Evolutionary conservation across 2,797 vertebrate genomes (phyloP), one percentile per base, ranked within the genome.

Genomic region (Lophius americanus): DNA sequence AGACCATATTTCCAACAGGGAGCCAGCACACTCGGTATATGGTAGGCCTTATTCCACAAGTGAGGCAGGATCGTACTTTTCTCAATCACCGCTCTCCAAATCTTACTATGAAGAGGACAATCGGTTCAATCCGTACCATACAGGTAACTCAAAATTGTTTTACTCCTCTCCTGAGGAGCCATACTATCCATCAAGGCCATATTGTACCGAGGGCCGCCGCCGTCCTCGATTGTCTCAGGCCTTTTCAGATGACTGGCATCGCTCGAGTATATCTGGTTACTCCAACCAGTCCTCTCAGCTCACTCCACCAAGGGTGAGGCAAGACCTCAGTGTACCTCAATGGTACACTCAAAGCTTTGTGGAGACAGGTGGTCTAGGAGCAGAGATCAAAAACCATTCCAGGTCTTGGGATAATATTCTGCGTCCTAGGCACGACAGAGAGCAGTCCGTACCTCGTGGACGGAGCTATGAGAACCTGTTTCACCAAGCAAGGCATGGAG

Each of bases 321-420:
- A 81, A 0, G 94, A 94, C 37, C 87, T 93, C 13, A 83, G 91
- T 81, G 74, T 95, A 46, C 92, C 95, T 11, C 94, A 95, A 0
- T 97, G 96, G 95, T 96, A 95, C 2, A 86, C 92, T 3, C 95
- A 92, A 76, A 94, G 93, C 0, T 91, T 88, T 23, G 79, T 88
- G 23, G 95, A 95, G 43, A 91, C 95, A 0, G 90, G 92, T 0
- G 93, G 94, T 52, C 91, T 98, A 10, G 95, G 88, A 70, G 90
- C 93, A 39, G 96, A 97, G 64, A 92, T 83, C 43, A 95, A 95
- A 90, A 95, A 94, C 85, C 95, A 96, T 69, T 99, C 97, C 36
- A 97, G 96, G 73, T 99, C 97, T 69, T 99, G 96, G 96, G 97
- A 99, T 84, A 97, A 98, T 83, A 98, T 99, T 84, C 90, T 97